A percentile compares a stretch with the other conserved stretches of the same genome.
These are phyloP conservation scores for Charadrius vociferus DNA, from an alignment of 2,113 vertebrate genomes.

Conservation along the genomic window DNA sequence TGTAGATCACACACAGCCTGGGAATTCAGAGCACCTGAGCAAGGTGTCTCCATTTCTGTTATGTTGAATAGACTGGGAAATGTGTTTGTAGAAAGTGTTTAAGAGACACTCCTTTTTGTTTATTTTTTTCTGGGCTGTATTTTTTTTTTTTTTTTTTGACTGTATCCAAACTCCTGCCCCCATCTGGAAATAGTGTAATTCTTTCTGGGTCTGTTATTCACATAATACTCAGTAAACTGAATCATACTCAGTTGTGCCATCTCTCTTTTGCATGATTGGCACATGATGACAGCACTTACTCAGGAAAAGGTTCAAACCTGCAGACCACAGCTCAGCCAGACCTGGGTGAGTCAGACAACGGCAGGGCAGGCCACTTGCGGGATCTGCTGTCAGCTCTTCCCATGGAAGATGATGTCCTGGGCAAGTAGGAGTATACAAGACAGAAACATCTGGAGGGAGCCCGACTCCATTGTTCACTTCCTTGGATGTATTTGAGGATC, in stretches of 20 bases:
- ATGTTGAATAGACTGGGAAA: background rate
- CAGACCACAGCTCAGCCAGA: fast-evolving
- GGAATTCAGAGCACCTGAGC: background rate
- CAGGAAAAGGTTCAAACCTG: background rate
- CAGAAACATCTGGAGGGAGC: background rate
- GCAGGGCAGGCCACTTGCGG: background rate
- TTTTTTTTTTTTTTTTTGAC: too few relatives aligned
- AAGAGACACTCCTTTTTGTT: background rate
- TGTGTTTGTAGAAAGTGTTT: background rate
- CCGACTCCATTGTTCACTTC: fast-evolving
- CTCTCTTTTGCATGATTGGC: background rate
- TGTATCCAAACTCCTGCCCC: background rate
- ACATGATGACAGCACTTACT: fast-evolving
- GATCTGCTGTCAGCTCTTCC: background rate
- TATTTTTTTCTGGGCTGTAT: too few relatives aligned
- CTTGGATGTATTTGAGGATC: background rate
- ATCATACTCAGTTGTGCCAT: background rate
- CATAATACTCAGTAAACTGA: background rate
- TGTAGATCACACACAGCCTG: fast-evolving
- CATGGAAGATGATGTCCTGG: background rate
- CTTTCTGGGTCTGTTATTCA: background rate
- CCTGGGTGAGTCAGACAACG: background rate
- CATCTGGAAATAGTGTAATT: background rate
- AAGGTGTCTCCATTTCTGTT: background rate
- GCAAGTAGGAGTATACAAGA: background rate